Evolutionary conservation across 2,113 vertebrate species (phyloP).

Genomic region (Eurypyga helias): DNA sequence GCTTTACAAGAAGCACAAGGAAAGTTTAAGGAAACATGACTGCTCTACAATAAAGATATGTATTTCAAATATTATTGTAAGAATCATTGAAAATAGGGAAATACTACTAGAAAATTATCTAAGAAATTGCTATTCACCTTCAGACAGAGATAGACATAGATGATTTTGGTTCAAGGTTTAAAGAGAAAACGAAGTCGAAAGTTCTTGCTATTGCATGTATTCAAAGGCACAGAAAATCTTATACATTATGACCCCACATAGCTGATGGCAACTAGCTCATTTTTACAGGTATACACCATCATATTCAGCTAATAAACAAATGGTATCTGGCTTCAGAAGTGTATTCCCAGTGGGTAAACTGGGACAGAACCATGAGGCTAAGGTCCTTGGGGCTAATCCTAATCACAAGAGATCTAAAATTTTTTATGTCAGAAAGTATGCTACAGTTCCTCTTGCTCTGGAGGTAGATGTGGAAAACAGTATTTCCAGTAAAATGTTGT

Average conservation of each 20-base stretch:
- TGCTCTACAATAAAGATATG: background rate
- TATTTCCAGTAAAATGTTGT: background rate
- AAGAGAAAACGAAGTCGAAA: background rate
- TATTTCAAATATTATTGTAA: background rate
- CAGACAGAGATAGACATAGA: background rate
- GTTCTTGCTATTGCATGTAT: background rate
- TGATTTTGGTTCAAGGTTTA: background rate
- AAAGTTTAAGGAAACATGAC: background rate
- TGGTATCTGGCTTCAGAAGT: background rate
- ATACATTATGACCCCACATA: background rate
- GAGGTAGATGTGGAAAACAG: background rate
- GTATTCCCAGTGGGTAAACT: background rate
- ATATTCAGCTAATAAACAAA: background rate
- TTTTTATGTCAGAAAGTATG: background rate
- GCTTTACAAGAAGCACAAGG: background rate
- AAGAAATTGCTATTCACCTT: background rate
- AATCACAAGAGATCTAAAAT: background rate
- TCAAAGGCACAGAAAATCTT: background rate
- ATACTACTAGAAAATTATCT: background rate
- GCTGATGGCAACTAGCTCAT: background rate
- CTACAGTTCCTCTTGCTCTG: background rate
- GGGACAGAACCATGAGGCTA: background rate
- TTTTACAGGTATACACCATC: background rate
- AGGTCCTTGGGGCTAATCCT: background rate
- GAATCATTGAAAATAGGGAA: background rate